Evolutionary conservation across 1,140 invertebrate species (phyloP).

Genomic region (Homalodisca vitripennis): DNA sequence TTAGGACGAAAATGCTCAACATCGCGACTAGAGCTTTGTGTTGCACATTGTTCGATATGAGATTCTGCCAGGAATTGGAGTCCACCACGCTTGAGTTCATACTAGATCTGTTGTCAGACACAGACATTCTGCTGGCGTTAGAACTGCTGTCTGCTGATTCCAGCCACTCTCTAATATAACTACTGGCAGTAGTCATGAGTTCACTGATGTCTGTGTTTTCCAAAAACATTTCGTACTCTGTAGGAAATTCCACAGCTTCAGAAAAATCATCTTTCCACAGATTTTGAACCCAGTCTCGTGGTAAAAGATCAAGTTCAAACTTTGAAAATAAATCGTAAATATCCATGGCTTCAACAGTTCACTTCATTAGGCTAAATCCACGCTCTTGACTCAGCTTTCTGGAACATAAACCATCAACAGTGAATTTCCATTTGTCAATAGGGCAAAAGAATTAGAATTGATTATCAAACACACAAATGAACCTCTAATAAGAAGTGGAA

Average conservation of each 20-base stretch:
- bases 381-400: no score
- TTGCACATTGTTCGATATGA: slow-evolving; percentile 52
- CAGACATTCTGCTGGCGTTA: neutral
- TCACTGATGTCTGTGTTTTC: slow-evolving; percentile 47
- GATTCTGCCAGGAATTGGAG: slow-evolving; percentile 52
- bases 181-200: slow-evolving; percentile 45
- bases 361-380: no score
- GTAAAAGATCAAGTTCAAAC: slow-evolving; percentile 48
- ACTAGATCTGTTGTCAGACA: neutral
- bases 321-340: slow-evolving; percentile 46
- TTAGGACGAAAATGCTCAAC: slow-evolving; percentile 53
- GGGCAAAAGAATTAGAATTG: no score
- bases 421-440: no score
- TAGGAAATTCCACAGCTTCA: slow-evolving; percentile 49
- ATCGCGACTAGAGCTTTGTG: slow-evolving; percentile 52
- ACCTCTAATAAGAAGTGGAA: no score
- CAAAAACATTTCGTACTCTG: slow-evolving; percentile 49
- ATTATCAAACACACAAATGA: no score
- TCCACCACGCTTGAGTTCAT: slow-evolving; percentile 37
- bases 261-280: slow-evolving; percentile 54
- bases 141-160: neutral
- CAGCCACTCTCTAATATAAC: slow-evolving; percentile 45
- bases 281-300: slow-evolving; percentile 51
- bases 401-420: no score
- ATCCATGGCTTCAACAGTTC: no score